Evolutionary conservation across 2,888 invertebrate species (phyloP).

Genomic region (Mantis religiosa): DNA sequence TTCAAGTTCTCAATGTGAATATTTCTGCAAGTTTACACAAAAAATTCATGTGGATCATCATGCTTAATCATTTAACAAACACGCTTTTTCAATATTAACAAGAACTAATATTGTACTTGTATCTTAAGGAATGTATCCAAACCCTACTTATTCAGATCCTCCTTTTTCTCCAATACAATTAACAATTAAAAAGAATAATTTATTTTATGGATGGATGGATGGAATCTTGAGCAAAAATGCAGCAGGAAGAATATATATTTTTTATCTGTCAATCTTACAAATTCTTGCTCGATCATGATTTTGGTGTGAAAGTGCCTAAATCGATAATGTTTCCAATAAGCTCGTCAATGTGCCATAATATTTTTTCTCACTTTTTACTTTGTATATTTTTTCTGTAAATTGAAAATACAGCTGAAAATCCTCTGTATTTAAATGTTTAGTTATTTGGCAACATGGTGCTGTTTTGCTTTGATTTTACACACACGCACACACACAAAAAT

Average conservation of each 20-base stretch:
- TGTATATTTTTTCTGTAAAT: not conserved
- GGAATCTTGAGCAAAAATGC: constrained; percentile 30
- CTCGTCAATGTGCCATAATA: not conserved
- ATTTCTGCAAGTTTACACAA: not conserved
- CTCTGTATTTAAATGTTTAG: not conserved
- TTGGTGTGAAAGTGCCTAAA: constrained; percentile 16
- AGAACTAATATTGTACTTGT: constrained; percentile 19
- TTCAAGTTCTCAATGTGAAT: not conserved
- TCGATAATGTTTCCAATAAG: constrained; percentile 6
- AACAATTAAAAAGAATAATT: constrained; percentile 25
- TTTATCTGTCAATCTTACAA: constrained; percentile 7
- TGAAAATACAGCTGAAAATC: not conserved
- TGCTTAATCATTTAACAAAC: constrained; percentile 5
- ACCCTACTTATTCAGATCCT: constrained; percentile 18
- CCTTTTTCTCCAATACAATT: constrained; percentile 4
- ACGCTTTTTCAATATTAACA: constrained; percentile 9
- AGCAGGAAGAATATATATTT: constrained; percentile 26
- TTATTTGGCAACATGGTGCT: constrained; percentile 17
- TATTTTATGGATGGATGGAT: constrained; percentile 30
- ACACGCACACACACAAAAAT: not conserved
- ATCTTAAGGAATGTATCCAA: constrained; percentile 17
- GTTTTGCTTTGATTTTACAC: not conserved
- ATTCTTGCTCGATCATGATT: constrained; percentile 12
- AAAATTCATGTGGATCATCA: constrained; percentile 8
- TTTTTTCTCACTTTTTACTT: not conserved